Percentiles rank a stretch among this genome's conserved stretches.
Conservation (phyloP, 1,140 invertebrate genomes). For the Choristoneura fumiferana region DNA sequence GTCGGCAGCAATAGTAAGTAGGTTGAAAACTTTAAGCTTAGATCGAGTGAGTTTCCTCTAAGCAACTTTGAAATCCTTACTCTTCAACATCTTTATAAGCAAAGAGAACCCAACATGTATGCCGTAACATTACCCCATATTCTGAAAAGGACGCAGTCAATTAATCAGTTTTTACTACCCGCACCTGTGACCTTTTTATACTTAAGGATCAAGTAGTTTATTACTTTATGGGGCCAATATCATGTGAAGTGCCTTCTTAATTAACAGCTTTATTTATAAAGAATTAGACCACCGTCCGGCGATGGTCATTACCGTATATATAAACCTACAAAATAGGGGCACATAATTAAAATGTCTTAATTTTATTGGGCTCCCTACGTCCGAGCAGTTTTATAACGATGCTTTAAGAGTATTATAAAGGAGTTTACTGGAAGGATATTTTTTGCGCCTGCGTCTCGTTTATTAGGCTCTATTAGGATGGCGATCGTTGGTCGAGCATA, state of each 20-base stretch:
- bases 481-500: no score
- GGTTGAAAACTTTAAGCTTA: no score
- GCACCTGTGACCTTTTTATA: constrained; percentile 26
- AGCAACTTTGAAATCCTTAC: no score
- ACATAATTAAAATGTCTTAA: constrained; percentile 73
- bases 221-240: constrained; percentile 62
- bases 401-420: constrained; percentile 47
- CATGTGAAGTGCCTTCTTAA: constrained; percentile 58
- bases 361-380: constrained; percentile 61
- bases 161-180: constrained; percentile 11
- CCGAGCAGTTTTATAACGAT: constrained; percentile 47
- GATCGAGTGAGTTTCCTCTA: no score
- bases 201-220: constrained; percentile 65
- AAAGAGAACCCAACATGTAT: no score
- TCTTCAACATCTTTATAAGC: no score
- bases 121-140: neutral
- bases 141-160: constrained; percentile 2
- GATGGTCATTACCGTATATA: constrained; percentile 48
- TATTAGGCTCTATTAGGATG: neutral
- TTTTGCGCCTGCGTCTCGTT: constrained; percentile 10
- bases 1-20: no score
- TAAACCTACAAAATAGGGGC: constrained; percentile 65
- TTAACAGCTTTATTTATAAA: constrained; percentile 72
- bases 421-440: constrained; percentile 26
- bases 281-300: constrained; percentile 56